Percentiles rank a stretch among this genome's conserved stretches.
Conservation (phyloP, 1,140 invertebrate genomes). For the Papilio xuthus region DNA sequence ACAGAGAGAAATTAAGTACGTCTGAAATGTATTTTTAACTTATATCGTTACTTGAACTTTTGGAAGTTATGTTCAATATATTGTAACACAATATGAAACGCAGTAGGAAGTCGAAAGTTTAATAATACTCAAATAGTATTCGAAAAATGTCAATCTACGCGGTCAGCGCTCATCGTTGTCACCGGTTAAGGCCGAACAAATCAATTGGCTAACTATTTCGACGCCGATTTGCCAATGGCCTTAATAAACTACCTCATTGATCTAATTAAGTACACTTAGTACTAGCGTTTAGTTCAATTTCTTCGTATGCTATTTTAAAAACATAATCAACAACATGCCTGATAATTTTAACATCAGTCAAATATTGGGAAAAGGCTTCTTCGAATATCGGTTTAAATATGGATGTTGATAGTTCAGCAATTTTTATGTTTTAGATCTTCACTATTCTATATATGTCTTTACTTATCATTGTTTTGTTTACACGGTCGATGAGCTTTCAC, state of each 20-base stretch:
- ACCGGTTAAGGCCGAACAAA: constrained; percentile 21
- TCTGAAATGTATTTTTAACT: too few species aligned
- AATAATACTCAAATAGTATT: neutral
- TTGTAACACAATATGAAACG: neutral
- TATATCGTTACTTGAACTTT: neutral
- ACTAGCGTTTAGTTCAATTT: neutral
- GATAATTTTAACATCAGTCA: neutral
- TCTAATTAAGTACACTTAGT: constrained; percentile 14
- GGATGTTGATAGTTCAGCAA: too few species aligned
- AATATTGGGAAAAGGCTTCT: neutral
- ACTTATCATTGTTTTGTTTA: constrained; percentile 6
- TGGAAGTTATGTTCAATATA: neutral
- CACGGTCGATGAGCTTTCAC: neutral
- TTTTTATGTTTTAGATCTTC: neutral
- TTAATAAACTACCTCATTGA: constrained; percentile 23
- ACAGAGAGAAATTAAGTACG: too few species aligned
- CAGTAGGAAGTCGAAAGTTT: neutral
- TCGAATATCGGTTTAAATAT: too few species aligned
- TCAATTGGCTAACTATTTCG: constrained; percentile 25
- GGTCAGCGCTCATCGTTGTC: neutral
- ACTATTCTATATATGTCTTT: neutral
- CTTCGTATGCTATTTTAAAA: neutral
- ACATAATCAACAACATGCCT: neutral
- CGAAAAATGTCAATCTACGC: constrained; percentile 15
- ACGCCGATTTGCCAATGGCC: constrained; percentile 22